Percentiles rank a stretch among this genome's conserved stretches.
phyloP scores from a whole-genome alignment of 1,140 invertebrate genomes.

The Aethina tumida region DNA sequence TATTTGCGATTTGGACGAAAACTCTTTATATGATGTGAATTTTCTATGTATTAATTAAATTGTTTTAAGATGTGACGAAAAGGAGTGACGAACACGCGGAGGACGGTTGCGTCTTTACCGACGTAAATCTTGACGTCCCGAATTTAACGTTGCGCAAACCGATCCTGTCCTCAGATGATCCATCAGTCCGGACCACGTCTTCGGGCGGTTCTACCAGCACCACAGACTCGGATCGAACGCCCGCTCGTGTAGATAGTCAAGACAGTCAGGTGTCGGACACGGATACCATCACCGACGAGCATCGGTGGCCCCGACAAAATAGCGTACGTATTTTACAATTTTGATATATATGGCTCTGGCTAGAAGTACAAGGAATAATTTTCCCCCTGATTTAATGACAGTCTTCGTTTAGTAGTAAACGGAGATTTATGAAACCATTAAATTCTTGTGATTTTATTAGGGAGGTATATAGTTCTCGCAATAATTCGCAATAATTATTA shows the following conservation, averaged over 20 bases:
- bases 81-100: no score
- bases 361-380: no score
- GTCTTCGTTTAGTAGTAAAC: no score
- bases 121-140: constrained; percentile 42
- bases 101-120: no score
- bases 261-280: constrained; percentile 71
- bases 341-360: neutral
- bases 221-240: constrained; percentile 75
- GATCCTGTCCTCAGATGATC: no score
- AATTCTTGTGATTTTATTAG: no score
- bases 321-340: constrained; percentile 60
- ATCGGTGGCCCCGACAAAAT: constrained; percentile 66
- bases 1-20: neutral
- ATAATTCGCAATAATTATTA: no score
- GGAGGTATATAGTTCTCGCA: no score
- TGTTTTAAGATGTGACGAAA: neutral
- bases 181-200: no score
- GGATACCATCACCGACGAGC: constrained; percentile 32
- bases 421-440: no score
- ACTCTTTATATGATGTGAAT: neutral
- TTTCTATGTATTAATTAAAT: neutral
- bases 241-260: constrained; percentile 74
- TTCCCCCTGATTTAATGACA: no score
- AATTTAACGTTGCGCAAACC: no score
- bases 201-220: constrained; percentile 54